These are phyloP conservation scores for Aldrovandia affinis DNA, from an alignment of 2,797 vertebrate species.

Conservation along the genomic window DNA sequence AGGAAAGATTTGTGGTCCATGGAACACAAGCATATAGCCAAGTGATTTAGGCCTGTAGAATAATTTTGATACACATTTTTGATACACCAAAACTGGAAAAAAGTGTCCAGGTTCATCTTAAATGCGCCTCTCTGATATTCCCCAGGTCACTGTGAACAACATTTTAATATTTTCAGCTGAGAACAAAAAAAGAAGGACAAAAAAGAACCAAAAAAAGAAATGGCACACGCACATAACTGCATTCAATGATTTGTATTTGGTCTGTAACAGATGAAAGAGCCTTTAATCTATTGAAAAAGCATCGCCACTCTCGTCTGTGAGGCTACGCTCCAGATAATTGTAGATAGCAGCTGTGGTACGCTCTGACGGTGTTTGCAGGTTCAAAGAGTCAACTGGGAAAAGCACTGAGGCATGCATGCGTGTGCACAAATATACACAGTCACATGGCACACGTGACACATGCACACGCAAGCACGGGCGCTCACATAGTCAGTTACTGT, in stretches of 20 bases:
- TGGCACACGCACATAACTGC: not conserved
- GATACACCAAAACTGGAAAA: not conserved
- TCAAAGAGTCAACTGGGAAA: conserved; percentile 21
- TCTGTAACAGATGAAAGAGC: conserved; percentile 30
- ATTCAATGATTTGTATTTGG: conserved; percentile 34
- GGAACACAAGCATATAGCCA: not conserved
- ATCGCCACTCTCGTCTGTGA: conserved; percentile 16
- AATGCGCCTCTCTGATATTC: conserved; percentile 7
- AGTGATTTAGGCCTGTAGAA: conserved; percentile 5
- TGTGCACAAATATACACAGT: conserved; percentile 21
- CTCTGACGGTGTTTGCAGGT: not conserved
- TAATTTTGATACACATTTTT: conserved; percentile 40
- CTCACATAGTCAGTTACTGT: conserved; percentile 22
- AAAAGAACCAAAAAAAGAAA: not conserved
- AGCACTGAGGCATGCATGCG: conserved; percentile 25
- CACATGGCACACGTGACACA: conserved; percentile 41
- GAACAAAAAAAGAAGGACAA: conserved; percentile 20
- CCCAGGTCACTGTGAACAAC: conserved; percentile 22
- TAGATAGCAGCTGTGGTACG: conserved; percentile 18
- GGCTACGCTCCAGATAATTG: conserved; percentile 5
- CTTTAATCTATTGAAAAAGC: conserved; percentile 34
- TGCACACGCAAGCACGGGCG: not conserved
- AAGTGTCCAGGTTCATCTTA: conserved; percentile 4
- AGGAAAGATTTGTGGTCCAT: conserved; percentile 34
- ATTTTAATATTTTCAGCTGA: conserved; percentile 5